phyloP scores from a whole-genome alignment of 1,140 invertebrate species.

The Trinorchestia longiramus region DNA sequence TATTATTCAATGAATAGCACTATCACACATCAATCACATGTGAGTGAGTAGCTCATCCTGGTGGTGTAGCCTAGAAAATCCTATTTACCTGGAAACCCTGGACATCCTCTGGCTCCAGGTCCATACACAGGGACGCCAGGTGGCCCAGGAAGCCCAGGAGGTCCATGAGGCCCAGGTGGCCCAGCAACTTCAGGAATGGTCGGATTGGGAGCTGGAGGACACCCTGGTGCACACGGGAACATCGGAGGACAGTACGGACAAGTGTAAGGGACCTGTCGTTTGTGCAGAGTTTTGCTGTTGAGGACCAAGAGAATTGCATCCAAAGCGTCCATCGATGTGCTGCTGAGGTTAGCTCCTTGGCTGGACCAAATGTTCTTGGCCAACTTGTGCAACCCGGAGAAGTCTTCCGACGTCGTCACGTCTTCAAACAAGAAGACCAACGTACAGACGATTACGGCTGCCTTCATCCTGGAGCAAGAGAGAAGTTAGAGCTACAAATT shows the following conservation, averaged over 20 bases:
- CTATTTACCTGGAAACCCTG: constrained; percentile 17
- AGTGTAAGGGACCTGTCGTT: background rate
- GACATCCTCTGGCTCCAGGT: constrained; percentile 6
- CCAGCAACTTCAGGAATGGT: background rate
- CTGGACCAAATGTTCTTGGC: background rate
- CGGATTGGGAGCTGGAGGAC: constrained; percentile 12
- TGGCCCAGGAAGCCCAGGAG: background rate
- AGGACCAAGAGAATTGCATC: constrained; percentile 30
- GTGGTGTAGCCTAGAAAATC: background rate
- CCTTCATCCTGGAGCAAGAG: background rate
- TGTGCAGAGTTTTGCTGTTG: constrained; percentile 39
- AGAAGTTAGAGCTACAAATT: background rate
- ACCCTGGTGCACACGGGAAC: background rate
- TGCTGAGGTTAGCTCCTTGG: background rate
- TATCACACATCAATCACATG: background rate
- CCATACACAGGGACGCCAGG: background rate
- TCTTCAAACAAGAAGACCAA: background rate
- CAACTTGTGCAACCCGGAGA: background rate
- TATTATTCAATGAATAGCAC: background rate
- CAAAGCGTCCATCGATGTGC: background rate
- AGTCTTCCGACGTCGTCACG: background rate
- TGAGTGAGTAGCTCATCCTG: background rate
- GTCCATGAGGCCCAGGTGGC: constrained; percentile 15
- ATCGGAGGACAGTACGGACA: constrained; percentile 24
- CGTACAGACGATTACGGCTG: background rate